phyloP scores from a whole-genome alignment of 2,888 invertebrate species.

The Ecdyonurus torrentis region DNA sequence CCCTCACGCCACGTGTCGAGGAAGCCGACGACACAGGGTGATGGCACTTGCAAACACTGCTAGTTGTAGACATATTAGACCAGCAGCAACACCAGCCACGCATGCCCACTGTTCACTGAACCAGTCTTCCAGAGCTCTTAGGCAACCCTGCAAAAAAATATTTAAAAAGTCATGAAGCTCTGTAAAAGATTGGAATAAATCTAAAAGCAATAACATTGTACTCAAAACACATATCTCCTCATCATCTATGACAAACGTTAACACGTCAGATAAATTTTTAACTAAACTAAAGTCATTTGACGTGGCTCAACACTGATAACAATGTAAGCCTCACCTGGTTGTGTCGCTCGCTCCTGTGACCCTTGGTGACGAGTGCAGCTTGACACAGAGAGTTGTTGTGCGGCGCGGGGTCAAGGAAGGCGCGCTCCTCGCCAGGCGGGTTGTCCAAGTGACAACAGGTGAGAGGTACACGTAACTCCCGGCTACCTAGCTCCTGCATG shows the following conservation, averaged over 20 bases:
- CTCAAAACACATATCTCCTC: too few relatives aligned
- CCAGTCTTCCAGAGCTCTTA: slow-evolving; percentile 11
- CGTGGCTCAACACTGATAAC: background rate
- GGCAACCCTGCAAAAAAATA: slow-evolving; percentile 11
- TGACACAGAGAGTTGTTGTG: slow-evolving; percentile 55
- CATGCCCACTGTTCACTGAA: slow-evolving; percentile 10
- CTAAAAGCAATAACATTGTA: too few relatives aligned
- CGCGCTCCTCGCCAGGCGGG: slow-evolving; percentile 22
- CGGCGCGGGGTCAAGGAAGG: slow-evolving; percentile 60
- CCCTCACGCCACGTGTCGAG: background rate
- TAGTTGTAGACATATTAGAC: slow-evolving; percentile 7
- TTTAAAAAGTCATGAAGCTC: background rate
- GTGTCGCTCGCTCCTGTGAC: background rate
- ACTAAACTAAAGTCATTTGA: too few relatives aligned
- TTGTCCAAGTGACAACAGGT: slow-evolving; percentile 52
- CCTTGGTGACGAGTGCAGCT: slow-evolving; percentile 21
- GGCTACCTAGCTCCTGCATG: slow-evolving; percentile 51
- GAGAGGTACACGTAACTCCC: slow-evolving; percentile 42
- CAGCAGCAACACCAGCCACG: slow-evolving; percentile 11
- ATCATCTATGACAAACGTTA: too few relatives aligned
- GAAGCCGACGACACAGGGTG: background rate
- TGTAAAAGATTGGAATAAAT: too few relatives aligned
- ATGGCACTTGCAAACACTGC: slow-evolving; percentile 13
- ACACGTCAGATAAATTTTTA: too few relatives aligned
- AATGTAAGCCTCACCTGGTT: background rate